phyloP scores from a whole-genome alignment of 2,113 vertebrate species.

The Enhydra lutris region DNA sequence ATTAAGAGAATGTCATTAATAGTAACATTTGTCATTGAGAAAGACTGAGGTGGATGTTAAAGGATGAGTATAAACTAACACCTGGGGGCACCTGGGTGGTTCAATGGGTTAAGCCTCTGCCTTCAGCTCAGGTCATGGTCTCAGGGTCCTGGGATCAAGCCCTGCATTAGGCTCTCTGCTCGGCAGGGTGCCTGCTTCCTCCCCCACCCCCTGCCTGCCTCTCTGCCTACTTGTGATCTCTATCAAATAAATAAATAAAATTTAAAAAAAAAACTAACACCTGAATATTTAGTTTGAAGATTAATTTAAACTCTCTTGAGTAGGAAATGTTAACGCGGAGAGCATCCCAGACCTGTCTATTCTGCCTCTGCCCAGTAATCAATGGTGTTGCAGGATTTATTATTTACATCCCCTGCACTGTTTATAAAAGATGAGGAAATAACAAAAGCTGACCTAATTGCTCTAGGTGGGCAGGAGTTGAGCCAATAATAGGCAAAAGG shows the following conservation, averaged over 20 bases:
- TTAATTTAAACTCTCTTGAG: not conserved
- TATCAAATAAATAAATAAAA: too few species aligned
- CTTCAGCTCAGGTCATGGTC: too few species aligned
- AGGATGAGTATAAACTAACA: not conserved
- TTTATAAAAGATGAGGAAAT: not conserved
- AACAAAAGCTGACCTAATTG: not conserved
- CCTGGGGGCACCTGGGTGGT: not conserved
- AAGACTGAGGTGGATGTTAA: not conserved
- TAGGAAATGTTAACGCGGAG: not conserved
- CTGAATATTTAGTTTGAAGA: not conserved
- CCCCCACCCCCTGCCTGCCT: too few species aligned
- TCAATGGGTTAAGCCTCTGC: too few species aligned
- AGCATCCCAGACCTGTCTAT: not conserved
- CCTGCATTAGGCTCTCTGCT: too few species aligned
- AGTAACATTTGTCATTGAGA: not conserved
- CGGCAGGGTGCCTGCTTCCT: too few species aligned
- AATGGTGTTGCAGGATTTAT: not conserved
- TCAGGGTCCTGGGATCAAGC: too few species aligned
- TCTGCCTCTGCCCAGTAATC: not conserved
- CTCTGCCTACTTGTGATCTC: too few species aligned
- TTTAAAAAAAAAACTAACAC: not conserved
- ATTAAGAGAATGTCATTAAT: not conserved
- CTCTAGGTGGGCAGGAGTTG: not conserved
- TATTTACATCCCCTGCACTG: not conserved
- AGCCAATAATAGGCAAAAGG: not conserved